A percentile compares a stretch with the other conserved stretches of the same genome.
Evolutionary conservation across 2,113 vertebrate genomes (phyloP).

Genomic region (Balaenoptera acutorostrata): DNA sequence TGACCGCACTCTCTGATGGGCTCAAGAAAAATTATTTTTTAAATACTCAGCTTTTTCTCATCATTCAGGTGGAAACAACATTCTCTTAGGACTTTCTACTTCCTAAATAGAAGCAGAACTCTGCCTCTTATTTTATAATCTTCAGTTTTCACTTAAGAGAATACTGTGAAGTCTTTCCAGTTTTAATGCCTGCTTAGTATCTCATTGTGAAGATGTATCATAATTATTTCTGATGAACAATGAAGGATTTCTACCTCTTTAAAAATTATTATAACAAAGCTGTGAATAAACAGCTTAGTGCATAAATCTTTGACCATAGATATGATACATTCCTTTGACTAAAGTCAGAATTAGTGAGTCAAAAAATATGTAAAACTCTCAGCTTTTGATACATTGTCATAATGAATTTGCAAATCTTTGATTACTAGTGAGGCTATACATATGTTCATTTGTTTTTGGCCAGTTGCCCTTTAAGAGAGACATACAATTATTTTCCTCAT

Average conservation of each 20-base stretch:
- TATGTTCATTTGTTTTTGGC: not conserved
- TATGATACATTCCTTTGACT: not conserved
- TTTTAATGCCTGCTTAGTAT: conserved; percentile 29
- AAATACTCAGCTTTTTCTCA: not conserved
- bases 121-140: not conserved
- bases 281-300: not conserved
- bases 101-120: not conserved
- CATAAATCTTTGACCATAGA: not conserved
- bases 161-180: not conserved
- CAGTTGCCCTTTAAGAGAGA: not conserved
- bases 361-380: not conserved
- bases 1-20: not conserved
- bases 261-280: not conserved
- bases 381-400: not conserved
- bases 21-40: not conserved
- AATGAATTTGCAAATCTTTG: not conserved
- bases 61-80: not conserved
- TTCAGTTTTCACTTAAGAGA: not conserved
- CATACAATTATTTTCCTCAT: not conserved
- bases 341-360: not conserved
- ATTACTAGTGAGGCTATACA: not conserved
- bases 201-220: not conserved
- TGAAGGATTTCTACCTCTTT: not conserved
- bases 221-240: not conserved
- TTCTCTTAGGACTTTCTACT: not conserved